Evolutionary conservation across 2,888 invertebrate species (phyloP).

Genomic region (Pandemis corylana): DNA sequence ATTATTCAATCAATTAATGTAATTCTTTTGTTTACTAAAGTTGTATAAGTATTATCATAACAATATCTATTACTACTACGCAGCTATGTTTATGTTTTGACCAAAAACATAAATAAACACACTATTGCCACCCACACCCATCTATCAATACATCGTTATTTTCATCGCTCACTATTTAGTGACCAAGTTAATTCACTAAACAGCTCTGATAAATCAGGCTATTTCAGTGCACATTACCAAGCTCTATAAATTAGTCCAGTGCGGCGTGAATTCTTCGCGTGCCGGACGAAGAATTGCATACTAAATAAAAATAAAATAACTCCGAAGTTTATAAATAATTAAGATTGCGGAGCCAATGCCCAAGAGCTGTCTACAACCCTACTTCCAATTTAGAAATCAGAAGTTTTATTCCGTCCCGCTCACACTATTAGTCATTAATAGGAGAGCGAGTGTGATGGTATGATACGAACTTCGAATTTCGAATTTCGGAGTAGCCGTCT

Average conservation of each 20-base stretch:
- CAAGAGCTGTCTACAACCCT: slow-evolving; percentile 32
- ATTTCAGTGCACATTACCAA: slow-evolving; percentile 47
- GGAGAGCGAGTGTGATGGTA: too few species aligned
- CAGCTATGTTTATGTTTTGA: not conserved
- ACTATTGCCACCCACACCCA: slow-evolving; percentile 8
- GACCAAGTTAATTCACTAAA: slow-evolving; percentile 26
- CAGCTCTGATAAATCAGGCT: slow-evolving; percentile 43
- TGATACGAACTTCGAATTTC: too few species aligned
- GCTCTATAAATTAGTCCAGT: slow-evolving; percentile 46
- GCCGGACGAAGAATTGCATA: slow-evolving; percentile 62
- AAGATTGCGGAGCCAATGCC: slow-evolving; percentile 67
- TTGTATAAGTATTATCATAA: not conserved
- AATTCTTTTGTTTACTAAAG: not conserved
- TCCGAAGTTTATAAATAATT: slow-evolving; percentile 70
- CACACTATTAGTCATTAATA: too few species aligned
- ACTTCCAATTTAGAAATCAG: too few species aligned
- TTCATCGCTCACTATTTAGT: slow-evolving; percentile 22
- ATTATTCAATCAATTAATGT: too few species aligned
- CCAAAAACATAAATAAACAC: slow-evolving; percentile 14
- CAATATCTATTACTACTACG: not conserved
- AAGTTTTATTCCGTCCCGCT: too few species aligned
- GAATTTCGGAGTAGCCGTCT: slow-evolving; percentile 49
- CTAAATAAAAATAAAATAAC: slow-evolving; percentile 57
- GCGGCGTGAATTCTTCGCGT: slow-evolving; percentile 51
- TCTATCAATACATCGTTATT: slow-evolving; percentile 15